A percentile compares a stretch with the other conserved stretches of the same genome.
phyloP scores from a whole-genome alignment of 1,140 invertebrate species.

The Oscheius sp. region DNA sequence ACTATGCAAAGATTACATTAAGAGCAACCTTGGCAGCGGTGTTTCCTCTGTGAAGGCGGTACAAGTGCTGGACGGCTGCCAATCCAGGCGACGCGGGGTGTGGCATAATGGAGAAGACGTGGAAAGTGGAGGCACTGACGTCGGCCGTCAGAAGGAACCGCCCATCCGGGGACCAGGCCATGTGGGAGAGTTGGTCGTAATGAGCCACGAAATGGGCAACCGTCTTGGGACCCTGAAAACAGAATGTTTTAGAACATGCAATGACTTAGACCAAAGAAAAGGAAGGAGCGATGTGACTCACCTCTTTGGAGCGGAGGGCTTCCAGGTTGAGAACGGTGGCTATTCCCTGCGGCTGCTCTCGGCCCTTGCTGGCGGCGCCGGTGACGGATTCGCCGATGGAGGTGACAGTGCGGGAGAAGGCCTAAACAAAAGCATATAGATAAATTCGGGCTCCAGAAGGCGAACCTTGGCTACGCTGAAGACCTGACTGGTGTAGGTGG shows the following conservation, averaged over 20 bases:
- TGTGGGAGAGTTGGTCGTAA: constrained; percentile 78
- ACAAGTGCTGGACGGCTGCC: constrained; percentile 90
- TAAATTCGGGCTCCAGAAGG: not conserved
- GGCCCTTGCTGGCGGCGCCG: constrained; percentile 21
- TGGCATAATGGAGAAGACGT: constrained; percentile 88
- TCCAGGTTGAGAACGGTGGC: constrained; percentile 82
- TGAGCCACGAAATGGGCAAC: constrained; percentile 92
- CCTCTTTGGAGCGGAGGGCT: constrained; percentile 66
- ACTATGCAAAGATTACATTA: constrained; percentile 73
- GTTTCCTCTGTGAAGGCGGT: constrained; percentile 81
- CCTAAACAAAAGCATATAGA: too few species aligned
- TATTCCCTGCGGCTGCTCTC: constrained; percentile 68
- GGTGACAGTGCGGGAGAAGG: constrained; percentile 65
- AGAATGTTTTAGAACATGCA: not conserved
- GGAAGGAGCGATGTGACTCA: not conserved
- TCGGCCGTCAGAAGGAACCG: constrained; percentile 87
- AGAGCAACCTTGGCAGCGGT: constrained; percentile 66
- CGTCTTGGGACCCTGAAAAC: not conserved
- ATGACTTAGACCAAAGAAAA: not conserved
- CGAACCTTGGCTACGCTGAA: constrained; percentile 85
- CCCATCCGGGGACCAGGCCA: constrained; percentile 88
- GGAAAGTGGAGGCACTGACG: constrained; percentile 88
- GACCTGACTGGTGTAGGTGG: constrained; percentile 84
- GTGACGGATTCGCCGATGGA: constrained; percentile 90
- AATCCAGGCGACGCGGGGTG: constrained; percentile 82